These are phyloP conservation scores for Paracyclopina nana DNA, from an alignment of 1,140 invertebrate genomes.

Conservation along the genomic window DNA sequence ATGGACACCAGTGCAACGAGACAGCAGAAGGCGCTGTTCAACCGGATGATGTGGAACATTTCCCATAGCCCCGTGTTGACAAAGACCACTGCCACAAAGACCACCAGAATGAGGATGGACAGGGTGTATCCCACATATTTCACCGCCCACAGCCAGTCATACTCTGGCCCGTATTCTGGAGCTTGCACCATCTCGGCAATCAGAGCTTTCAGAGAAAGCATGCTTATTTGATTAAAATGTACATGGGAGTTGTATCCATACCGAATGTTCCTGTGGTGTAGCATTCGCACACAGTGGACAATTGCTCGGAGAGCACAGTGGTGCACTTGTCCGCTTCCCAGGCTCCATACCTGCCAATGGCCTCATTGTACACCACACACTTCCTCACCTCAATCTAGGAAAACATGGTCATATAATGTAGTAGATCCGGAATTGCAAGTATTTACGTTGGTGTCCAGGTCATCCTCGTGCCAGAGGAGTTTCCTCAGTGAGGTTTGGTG, in stretches of 20 bases:
- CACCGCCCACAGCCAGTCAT: not conserved
- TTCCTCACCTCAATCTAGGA: not conserved
- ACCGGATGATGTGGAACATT: constrained; percentile 11
- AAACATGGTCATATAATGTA: not conserved
- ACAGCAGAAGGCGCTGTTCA: constrained; percentile 1
- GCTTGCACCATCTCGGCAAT: constrained; percentile 5
- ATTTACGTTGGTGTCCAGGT: constrained; percentile 1
- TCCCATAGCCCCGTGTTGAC: constrained; percentile 1
- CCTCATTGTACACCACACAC: constrained; percentile 4
- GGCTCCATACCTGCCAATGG: not conserved
- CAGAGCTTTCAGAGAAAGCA: too few species aligned
- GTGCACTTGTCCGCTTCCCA: constrained; percentile 8
- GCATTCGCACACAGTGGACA: constrained; percentile 9
- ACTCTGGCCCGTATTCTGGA: not conserved
- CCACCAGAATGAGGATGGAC: constrained; percentile 2
- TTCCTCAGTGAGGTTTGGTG: not conserved
- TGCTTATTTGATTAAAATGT: too few species aligned
- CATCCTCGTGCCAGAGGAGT: not conserved
- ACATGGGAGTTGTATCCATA: too few species aligned
- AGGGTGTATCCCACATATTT: constrained; percentile 3
- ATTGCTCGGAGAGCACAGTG: constrained; percentile 9
- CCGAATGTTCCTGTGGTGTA: constrained; percentile 1
- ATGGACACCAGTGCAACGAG: constrained; percentile 5
- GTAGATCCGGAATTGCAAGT: not conserved
- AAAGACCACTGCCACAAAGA: not conserved